These are phyloP conservation scores for Drosophila testacea DNA, from an alignment of 2,888 invertebrate species.

Conservation along the genomic window DNA sequence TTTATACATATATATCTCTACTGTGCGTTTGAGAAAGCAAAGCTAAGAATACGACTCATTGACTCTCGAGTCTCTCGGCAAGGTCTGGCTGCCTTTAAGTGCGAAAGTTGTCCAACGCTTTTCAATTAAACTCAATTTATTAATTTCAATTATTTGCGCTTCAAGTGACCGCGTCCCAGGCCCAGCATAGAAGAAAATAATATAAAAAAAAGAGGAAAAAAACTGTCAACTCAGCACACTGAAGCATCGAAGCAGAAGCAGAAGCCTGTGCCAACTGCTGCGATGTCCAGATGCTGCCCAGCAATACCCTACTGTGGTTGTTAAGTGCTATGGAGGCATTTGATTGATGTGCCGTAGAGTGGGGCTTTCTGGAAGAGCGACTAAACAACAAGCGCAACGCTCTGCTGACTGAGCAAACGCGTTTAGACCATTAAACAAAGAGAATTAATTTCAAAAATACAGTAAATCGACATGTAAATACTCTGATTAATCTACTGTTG, in stretches of 20 bases:
- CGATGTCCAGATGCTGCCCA: constrained; percentile 49
- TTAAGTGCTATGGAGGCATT: constrained; percentile 55
- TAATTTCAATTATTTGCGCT: constrained; percentile 77
- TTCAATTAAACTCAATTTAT: constrained; percentile 79
- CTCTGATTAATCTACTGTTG: not conserved
- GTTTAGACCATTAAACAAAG: constrained; percentile 46
- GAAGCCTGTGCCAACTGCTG: constrained; percentile 38
- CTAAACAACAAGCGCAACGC: constrained; percentile 19
- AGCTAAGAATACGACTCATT: constrained; percentile 54
- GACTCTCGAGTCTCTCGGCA: constrained; percentile 35
- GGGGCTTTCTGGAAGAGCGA: constrained; percentile 8
- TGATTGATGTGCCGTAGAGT: constrained; percentile 61
- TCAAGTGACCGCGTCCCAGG: constrained; percentile 59
- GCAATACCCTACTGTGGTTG: constrained; percentile 36
- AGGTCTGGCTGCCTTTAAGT: constrained; percentile 35
- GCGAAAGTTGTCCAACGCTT: constrained; percentile 57
- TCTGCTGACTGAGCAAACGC: constrained; percentile 34
- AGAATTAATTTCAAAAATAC: constrained; percentile 1
- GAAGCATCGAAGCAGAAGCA: constrained; percentile 42
- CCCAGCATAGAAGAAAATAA: constrained; percentile 12
- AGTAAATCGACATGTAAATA: constrained; percentile 11
- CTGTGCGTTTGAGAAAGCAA: constrained; percentile 22
- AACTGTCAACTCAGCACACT: constrained; percentile 54
- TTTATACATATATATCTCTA: not conserved
- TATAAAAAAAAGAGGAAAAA: constrained; percentile 16